Conservation (phyloP, 2,797 vertebrate species). For the Sebastes kiyomatsui region DNA sequence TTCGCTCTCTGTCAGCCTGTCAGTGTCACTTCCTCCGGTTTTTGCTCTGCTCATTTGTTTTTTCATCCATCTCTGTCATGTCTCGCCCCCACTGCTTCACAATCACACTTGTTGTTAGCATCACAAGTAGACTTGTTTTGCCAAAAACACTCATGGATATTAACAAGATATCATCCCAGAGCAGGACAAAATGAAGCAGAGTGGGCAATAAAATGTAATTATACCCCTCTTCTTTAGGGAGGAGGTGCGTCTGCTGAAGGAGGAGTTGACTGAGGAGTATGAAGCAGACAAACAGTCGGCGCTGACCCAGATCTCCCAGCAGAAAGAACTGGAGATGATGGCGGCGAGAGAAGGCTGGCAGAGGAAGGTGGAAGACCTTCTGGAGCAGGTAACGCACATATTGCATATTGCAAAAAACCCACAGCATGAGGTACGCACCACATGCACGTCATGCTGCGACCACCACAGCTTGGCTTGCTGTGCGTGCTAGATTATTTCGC, state of each 20-base stretch:
- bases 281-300: slow-evolving; percentile 92
- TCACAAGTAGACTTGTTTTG: neutral
- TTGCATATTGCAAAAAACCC: neutral
- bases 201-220: neutral
- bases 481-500: neutral
- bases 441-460: neutral
- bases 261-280: slow-evolving; percentile 92
- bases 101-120: slow-evolving; percentile 2
- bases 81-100: neutral
- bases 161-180: neutral
- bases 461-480: no score
- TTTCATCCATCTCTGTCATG: neutral
- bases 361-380: slow-evolving; percentile 95
- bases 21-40: neutral
- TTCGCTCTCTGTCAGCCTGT: neutral
- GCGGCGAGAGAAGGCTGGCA: slow-evolving; percentile 95
- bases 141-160: neutral
- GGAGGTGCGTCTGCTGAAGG: slow-evolving; percentile 91
- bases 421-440: neutral
- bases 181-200: neutral
- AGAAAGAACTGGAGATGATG: slow-evolving; percentile 94
- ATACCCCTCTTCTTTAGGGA: slow-evolving; percentile 78
- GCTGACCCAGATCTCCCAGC: slow-evolving; percentile 90
- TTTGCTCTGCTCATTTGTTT: slow-evolving; percentile 8
- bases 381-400: slow-evolving; percentile 70